Base-by-base conservation (phyloP, 2,797 vertebrate genomes). In the Leptodactylus fallax region DNA sequence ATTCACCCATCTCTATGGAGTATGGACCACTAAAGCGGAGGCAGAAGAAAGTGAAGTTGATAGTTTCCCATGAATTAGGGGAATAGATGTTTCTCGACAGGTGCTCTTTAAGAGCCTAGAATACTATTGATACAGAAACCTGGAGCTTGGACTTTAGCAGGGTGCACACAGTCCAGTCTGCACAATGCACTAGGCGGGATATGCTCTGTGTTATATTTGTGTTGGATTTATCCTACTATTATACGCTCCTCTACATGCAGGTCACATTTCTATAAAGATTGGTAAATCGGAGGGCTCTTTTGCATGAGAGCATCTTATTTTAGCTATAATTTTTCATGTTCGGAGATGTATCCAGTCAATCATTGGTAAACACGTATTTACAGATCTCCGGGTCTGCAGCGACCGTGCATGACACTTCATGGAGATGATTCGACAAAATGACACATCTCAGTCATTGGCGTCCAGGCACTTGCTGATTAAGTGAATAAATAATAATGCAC, bases 321-420 rank as follows among this genome's bases (percentile, higher is more conserved):
- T 13, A 55, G 16, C 16, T 71, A 16, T 83, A 58, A 83, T 83
- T 72, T 83, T 55, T n/a, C 27, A 6, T 36, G 7, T 56, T 45
- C 51, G 5, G 65, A 56, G 67, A 53, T 36, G 51, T 72, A 23
- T 83, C 25, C 7, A 72, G 25, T 83, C 81, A 83, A 16, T 58
- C 67, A 71, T 27, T 56, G 81, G 16, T 83, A 83, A 58, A 47
- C 53, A 56, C n/a, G 8, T 72, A 83, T 72, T 83, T 72, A 56
- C 49, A 53, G 49, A 55, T 71, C 67, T 83, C 49, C 21, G 10
- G 53, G 25, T 36, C 63, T 49, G 47, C 45, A 67, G 3, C 12
- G 49, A 36, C 36, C 36, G 51, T 83, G n/a, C 49, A 0, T 56
- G 81, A 72, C 67, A 23, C 81, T 58, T 45, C 12, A 72, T 83